Conservation (phyloP, 2,113 vertebrate genomes). For the Pachyramphus minor region DNA sequence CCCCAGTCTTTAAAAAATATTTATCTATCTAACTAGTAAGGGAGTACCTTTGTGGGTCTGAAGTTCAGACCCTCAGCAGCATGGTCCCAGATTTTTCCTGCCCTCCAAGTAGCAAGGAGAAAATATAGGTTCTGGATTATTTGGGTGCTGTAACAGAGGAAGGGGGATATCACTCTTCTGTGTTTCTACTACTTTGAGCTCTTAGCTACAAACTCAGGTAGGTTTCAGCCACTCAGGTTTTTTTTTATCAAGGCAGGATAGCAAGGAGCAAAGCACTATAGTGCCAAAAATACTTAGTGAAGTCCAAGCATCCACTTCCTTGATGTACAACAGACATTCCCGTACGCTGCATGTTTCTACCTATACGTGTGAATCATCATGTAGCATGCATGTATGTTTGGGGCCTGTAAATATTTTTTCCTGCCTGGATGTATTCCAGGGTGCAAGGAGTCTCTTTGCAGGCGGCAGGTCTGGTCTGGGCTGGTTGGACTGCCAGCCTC, state of each 20-base stretch:
- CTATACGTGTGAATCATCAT: background rate
- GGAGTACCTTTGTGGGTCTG: background rate
- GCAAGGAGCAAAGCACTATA: background rate
- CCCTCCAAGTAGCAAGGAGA: background rate
- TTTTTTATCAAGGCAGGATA: background rate
- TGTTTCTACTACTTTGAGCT: background rate
- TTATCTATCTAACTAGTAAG: background rate
- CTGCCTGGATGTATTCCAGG: conserved; percentile 14
- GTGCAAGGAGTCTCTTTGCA: background rate
- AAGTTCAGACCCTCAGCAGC: background rate
- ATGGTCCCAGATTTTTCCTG: background rate
- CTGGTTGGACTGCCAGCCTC: conserved; percentile 3
- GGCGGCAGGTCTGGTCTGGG: background rate
- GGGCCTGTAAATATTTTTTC: background rate
- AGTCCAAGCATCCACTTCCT: background rate
- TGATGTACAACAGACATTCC: background rate
- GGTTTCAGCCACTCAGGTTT: background rate
- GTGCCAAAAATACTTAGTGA: background rate
- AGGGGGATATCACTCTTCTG: background rate
- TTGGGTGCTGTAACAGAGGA: background rate
- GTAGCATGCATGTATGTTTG: background rate
- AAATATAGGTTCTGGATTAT: background rate
- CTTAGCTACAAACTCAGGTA: background rate
- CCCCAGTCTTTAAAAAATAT: background rate
- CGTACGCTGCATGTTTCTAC: rapidly evolving